Evolutionary conservation across 2,113 vertebrate species (phyloP), one percentile per base, ranked within the genome.

Genomic region (Chaetops frenatus): DNA sequence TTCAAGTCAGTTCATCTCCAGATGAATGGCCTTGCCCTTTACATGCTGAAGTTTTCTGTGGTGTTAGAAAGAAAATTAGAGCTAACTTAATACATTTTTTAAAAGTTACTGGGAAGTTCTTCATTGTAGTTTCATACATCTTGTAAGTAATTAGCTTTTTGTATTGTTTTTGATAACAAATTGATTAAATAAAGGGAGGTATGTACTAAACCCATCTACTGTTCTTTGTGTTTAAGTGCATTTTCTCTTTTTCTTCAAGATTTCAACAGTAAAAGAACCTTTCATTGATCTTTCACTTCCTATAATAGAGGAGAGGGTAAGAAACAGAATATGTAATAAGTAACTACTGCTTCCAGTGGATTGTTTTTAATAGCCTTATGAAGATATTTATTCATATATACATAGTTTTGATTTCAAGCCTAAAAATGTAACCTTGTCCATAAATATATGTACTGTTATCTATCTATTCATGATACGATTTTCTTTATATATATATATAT

Each of bases 251-350:
- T 95, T 90, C 86, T 94, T 84, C 81, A 97, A 99, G 99, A 99
- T 99, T 96, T 99, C 99, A 56, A 99, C 98, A 25, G 98, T 99
- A 92, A 99, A 99, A 94, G 99, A 99, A 97, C 98, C 99, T 89
- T 99, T 99, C 96, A 99, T 99, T 96, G 99, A 99, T 97, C 99
- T 99, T 97, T 99, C 99, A 83, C 98, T 99, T 95, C 99, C 99
- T 95, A 99, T 99, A 95, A 99, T 99, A 96, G 99, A 99, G 97
- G 99, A 99, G 97, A 97, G 99, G 98, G 99, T 99, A 97, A 99
- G 99, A 81, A 92, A 93, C 58, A 89, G 93, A 91, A 94, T 93
- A 42, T 70, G n/a, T 86, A 79, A 66, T 86, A 60, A 82, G 38
- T 71, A 84, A 56, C 29, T 64, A 3, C 44, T 81, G 45, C 20